phyloP scores from a whole-genome alignment of 1,140 invertebrate genomes.

The Zaprionus lachaisei region DNA sequence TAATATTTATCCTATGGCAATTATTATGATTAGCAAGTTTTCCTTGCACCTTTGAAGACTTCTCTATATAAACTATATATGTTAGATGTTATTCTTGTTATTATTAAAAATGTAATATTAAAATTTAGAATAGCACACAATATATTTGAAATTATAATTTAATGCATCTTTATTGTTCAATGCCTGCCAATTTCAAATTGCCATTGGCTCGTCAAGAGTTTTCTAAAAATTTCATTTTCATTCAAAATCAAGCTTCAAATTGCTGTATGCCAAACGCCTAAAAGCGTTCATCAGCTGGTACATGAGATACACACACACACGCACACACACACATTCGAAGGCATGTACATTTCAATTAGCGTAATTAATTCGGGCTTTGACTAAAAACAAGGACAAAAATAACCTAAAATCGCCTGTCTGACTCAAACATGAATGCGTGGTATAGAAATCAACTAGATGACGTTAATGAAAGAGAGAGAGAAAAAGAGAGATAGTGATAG shows the following conservation, averaged over 20 bases:
- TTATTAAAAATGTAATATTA: too few species aligned
- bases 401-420: conserved; percentile 12
- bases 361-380: conserved; percentile 48
- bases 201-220: neutral
- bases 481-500: neutral
- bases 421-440: conserved; percentile 2
- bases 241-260: neutral
- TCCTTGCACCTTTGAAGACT: too few species aligned
- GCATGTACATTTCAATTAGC: conserved; percentile 44
- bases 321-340: neutral
- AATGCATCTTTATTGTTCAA: neutral
- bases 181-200: neutral
- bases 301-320: neutral
- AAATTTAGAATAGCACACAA: too few species aligned
- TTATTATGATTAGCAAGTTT: too few species aligned
- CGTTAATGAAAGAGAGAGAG: neutral
- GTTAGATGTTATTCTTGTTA: too few species aligned
- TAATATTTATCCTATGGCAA: too few species aligned
- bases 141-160: neutral
- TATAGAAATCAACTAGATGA: neutral
- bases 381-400: conserved; percentile 31
- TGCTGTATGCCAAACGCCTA: conserved; percentile 3
- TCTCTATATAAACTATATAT: too few species aligned
- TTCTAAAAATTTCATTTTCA: conserved; percentile 2
- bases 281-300: neutral